These are phyloP conservation scores for Oscheius sp. DNA, from an alignment of 2,888 invertebrate species.

Conservation along the genomic window DNA sequence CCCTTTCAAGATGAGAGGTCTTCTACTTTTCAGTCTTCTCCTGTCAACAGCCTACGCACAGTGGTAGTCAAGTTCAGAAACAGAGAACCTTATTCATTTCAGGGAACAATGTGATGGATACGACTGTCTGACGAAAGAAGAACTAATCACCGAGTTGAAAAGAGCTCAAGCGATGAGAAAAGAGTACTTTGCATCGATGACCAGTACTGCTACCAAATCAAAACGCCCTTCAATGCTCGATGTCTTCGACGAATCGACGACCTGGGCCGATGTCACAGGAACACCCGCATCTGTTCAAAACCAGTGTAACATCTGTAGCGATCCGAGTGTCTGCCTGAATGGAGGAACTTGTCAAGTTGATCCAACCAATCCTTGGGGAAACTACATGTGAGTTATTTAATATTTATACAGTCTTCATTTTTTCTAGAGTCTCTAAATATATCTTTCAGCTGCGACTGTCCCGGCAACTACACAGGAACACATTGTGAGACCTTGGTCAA, in stretches of 20 bases:
- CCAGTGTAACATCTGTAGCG: slow-evolving; percentile 42
- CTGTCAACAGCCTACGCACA: neutral
- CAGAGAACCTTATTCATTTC: neutral
- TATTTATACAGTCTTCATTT: too few relatives aligned
- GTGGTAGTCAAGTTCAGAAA: neutral
- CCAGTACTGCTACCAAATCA: neutral
- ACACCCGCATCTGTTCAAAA: neutral
- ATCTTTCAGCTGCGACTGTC: slow-evolving; percentile 73
- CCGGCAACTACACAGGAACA: slow-evolving; percentile 81
- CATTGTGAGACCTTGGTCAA: slow-evolving; percentile 78
- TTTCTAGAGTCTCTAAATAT: neutral
- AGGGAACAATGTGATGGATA: slow-evolving; percentile 18
- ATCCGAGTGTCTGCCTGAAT: slow-evolving; percentile 47
- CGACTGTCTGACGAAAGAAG: slow-evolving; percentile 12
- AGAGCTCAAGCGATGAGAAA: neutral
- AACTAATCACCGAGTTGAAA: neutral
- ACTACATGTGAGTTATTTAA: slow-evolving; percentile 42
- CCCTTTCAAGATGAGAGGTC: neutral
- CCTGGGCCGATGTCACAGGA: neutral
- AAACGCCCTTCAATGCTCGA: neutral
- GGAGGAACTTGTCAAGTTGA: slow-evolving; percentile 55
- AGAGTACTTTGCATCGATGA: neutral
- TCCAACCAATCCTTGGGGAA: slow-evolving; percentile 40
- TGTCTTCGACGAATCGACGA: neutral
- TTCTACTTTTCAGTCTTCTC: neutral